Evolutionary conservation across 2,888 invertebrate species (phyloP).

Genomic region (Schizotus pectinicornis): DNA sequence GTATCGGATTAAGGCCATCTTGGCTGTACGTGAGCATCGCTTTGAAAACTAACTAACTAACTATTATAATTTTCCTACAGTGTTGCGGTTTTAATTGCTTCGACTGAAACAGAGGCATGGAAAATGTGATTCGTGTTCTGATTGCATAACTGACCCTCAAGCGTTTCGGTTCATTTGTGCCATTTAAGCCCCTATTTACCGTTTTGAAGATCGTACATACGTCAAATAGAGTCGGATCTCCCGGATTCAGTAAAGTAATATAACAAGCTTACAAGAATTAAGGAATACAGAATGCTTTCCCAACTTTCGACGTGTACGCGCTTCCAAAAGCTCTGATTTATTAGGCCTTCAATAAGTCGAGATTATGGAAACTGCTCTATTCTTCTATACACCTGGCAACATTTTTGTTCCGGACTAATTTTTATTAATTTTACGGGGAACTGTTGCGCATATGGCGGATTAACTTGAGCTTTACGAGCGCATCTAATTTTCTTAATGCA

Average conservation of each 20-base stretch:
- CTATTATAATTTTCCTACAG: no score
- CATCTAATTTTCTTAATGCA: constrained; percentile 5
- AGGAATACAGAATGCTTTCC: constrained; percentile 28
- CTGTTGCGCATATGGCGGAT: background rate
- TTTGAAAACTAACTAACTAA: no score
- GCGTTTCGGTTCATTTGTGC: constrained; percentile 29
- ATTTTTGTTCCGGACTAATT: background rate
- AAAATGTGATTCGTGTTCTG: constrained; percentile 26
- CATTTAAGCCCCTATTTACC: constrained; percentile 33
- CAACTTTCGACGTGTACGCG: constrained; percentile 9
- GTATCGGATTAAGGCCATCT: no score
- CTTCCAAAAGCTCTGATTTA: constrained; percentile 18
- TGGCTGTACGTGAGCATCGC: no score
- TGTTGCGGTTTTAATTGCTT: no score
- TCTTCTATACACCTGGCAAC: background rate
- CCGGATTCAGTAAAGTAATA: constrained; percentile 29
- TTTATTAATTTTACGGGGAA: constrained; percentile 8
- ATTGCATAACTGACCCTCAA: constrained; percentile 31
- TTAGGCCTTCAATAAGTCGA: constrained; percentile 12
- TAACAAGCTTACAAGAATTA: constrained; percentile 31
- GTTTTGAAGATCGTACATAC: constrained; percentile 28
- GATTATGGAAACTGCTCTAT: constrained; percentile 5
- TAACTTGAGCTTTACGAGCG: constrained; percentile 1
- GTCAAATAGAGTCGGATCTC: constrained; percentile 29
- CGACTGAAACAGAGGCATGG: background rate